Evolutionary conservation across 2,113 vertebrate species (phyloP).

Genomic region (Hiodon tergisus): DNA sequence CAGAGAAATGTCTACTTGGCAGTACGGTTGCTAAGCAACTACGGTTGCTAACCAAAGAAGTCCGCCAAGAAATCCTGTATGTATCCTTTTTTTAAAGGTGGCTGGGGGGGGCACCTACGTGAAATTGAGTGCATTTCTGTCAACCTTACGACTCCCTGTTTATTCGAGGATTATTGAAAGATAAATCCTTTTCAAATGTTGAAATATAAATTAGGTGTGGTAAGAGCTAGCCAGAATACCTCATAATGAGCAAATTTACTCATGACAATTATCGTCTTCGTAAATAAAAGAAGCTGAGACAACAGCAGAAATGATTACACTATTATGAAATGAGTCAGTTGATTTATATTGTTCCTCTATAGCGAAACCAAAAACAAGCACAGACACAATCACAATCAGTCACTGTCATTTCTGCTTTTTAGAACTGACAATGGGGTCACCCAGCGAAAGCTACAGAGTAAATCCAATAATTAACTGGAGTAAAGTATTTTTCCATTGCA

Average conservation of each 20-base stretch:
- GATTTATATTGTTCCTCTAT: too few species aligned
- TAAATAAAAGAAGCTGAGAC: too few species aligned
- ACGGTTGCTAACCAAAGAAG: slow-evolving; percentile 58
- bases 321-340: too few species aligned
- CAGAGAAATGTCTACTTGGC: slow-evolving; percentile 38
- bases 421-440: too few species aligned
- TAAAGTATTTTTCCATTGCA: background rate
- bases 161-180: background rate
- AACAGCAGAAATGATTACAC: too few species aligned
- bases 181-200: background rate
- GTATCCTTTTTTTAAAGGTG: slow-evolving; percentile 4
- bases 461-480: background rate
- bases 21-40: slow-evolving; percentile 65
- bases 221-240: too few species aligned
- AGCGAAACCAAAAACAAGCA: too few species aligned
- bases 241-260: too few species aligned
- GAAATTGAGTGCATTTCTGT: slow-evolving; percentile 1
- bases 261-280: too few species aligned
- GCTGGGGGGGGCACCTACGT: slow-evolving; percentile 29
- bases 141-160: background rate
- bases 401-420: too few species aligned
- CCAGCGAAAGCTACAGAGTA: background rate
- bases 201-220: too few species aligned
- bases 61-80: slow-evolving; percentile 31
- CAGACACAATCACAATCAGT: too few species aligned